Base-by-base conservation (phyloP, 2,797 vertebrate species). In the Lagodon rhomboides region DNA sequence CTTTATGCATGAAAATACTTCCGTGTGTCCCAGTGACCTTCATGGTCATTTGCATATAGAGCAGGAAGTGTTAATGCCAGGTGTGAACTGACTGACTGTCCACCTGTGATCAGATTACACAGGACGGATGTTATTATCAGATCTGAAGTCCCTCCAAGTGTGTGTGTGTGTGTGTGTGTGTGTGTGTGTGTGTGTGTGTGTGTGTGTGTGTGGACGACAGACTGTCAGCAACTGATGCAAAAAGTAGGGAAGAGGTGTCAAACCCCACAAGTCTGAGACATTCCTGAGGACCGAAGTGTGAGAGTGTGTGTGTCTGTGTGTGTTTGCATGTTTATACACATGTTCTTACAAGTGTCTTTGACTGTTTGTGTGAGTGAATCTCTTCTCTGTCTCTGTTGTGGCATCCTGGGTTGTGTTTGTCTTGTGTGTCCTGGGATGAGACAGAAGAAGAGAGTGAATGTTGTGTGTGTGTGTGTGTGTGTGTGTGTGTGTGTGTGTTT, bases 211-310 rank as follows among this genome's bases (percentile, higher is more conserved):
- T 55, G 17, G 25, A 53, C 12, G 61, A 65, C 44, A 79, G 55
- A 61, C 22, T 17, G 68, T 54, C 43, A 18, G 23, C 65, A 62
- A n/a, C 0, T 27, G 34, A 73, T 50, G 49, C 38, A 67, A 73
- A 78, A 85, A 77, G 55, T 76, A 23, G 63, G 16, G 20, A 30
- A 18, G 75, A 90, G 43, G 86, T 79, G 90, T 88, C 62, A 87
- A 80, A 86, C 49, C 73, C 47, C 38, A 72, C 77, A 55, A 25
- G 73, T 75, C 61, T 18, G 74, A 68, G 73, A 87, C 81, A 89
- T 92, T 91, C 88, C 84, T 7, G 53, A 75, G 46, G 74, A 58
- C 68, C 71, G 79, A 82, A 75, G 25, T 80, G 66, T 59, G 68
- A 67, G 67, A 25, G 54, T 70, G 65, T 69, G 65, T 69, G 58